A percentile compares a stretch with the other conserved stretches of the same genome.
These are phyloP conservation scores for Drosophila pseudoananassae DNA, from an alignment of 1,140 invertebrate species.

Conservation along the genomic window DNA sequence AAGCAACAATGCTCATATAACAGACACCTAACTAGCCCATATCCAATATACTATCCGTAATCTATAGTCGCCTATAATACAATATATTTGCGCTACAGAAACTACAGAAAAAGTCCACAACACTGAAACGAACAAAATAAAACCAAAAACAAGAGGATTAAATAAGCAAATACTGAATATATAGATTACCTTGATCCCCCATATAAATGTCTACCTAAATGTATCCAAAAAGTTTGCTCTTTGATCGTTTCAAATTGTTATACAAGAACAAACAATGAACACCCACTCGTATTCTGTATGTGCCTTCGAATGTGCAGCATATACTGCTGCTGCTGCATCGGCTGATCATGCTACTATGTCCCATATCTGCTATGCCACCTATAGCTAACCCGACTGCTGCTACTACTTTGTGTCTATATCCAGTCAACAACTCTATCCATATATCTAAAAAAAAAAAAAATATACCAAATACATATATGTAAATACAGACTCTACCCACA, in stretches of 20 bases:
- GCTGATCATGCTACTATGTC: slow-evolving; percentile 21
- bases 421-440: slow-evolving; percentile 12
- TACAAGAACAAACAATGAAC: slow-evolving; percentile 24
- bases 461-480: slow-evolving; percentile 25
- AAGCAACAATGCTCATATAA: slow-evolving; percentile 64
- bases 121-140: slow-evolving; percentile 28
- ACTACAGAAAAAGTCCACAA: slow-evolving; percentile 14
- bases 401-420: slow-evolving; percentile 27
- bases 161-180: slow-evolving; percentile 30
- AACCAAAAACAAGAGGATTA: slow-evolving; percentile 31
- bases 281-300: slow-evolving; percentile 44
- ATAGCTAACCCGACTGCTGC: slow-evolving; percentile 60
- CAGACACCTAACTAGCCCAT: slow-evolving; percentile 49
- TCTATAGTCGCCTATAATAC: slow-evolving; percentile 15
- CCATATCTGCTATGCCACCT: slow-evolving; percentile 54
- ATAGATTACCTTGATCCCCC: slow-evolving; percentile 46
- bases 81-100: slow-evolving; percentile 57
- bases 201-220: slow-evolving; percentile 64
- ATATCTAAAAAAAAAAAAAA: slow-evolving; percentile 9
- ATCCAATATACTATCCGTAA: slow-evolving; percentile 36
- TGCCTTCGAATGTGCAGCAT: slow-evolving; percentile 50
- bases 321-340: slow-evolving; percentile 30
- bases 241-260: slow-evolving; percentile 50
- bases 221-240: slow-evolving; percentile 49
- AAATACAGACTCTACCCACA: slow-evolving; percentile 41